phyloP scores from a whole-genome alignment of 2,888 invertebrate genomes.

The Mayetiola destructor region DNA sequence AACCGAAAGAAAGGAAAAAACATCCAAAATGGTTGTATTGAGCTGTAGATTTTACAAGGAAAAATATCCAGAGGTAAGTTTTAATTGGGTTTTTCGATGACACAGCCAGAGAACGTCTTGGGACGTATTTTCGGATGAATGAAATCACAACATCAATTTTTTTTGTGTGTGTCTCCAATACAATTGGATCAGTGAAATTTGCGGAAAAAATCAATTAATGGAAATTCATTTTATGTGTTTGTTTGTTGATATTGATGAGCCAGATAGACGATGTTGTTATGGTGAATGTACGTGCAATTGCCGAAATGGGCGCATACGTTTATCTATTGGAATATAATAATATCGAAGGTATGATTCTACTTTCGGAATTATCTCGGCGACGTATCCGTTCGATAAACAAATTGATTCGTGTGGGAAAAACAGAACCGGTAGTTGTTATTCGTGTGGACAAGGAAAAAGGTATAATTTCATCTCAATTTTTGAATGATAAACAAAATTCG shows the following conservation, averaged over 20 bases:
- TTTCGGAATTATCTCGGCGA: constrained; percentile 93
- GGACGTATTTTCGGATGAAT: no score
- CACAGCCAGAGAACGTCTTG: no score
- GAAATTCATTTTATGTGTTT: no score
- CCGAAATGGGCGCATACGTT: constrained; percentile 99
- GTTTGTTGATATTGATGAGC: neutral
- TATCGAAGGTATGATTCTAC: constrained; percentile 97
- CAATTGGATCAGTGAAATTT: no score
- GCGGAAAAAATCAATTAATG: no score
- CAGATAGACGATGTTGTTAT: constrained; percentile 94
- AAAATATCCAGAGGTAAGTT: constrained; percentile 73
- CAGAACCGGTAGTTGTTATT: constrained; percentile 97
- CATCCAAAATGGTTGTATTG: constrained; percentile 55
- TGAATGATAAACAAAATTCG: neutral
- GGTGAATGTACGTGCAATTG: constrained; percentile 96
- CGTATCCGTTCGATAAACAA: constrained; percentile 99
- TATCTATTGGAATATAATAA: constrained; percentile 96
- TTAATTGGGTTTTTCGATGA: no score
- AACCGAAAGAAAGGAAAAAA: no score
- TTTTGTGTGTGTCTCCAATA: no score
- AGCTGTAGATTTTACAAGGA: constrained; percentile 95
- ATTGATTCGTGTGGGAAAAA: constrained; percentile 94
- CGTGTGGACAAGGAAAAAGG: constrained; percentile 99
- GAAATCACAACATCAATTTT: neutral
- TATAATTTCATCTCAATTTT: constrained; percentile 22